These are phyloP conservation scores for Leptodirus hochenwartii DNA, from an alignment of 2,888 invertebrate species.

Conservation along the genomic window DNA sequence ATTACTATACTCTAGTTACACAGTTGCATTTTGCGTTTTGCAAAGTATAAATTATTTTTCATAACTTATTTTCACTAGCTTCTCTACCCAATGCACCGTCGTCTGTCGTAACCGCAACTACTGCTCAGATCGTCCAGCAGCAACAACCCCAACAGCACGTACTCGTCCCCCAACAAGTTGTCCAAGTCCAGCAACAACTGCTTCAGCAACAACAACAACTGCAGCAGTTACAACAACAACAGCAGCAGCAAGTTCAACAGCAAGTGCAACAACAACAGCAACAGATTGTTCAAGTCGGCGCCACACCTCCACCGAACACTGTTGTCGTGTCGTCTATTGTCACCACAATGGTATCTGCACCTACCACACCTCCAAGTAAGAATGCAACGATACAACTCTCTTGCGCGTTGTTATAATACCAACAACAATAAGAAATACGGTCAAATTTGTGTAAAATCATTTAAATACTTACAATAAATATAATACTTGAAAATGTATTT, in stretches of 20 bases:
- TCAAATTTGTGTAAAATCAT: no score
- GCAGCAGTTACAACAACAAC: constrained; percentile 13
- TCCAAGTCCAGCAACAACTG: constrained; percentile 11
- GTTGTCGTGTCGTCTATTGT: background rate
- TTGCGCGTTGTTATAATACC: no score
- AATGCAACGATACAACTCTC: no score
- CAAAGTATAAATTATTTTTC: no score
- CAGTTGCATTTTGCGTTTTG: no score
- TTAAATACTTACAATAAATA: no score
- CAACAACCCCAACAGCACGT: constrained; percentile 13
- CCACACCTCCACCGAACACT: background rate
- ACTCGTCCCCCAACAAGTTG: constrained; percentile 7
- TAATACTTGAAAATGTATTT: no score
- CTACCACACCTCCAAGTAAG: constrained; percentile 22
- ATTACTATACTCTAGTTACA: no score
- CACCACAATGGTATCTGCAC: constrained; percentile 7
- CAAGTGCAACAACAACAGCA: constrained; percentile 4
- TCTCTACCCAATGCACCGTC: background rate
- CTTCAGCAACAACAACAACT: constrained; percentile 16
- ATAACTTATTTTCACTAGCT: background rate
- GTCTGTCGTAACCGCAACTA: constrained; percentile 8
- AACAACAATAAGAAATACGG: no score
- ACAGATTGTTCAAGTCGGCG: no score
- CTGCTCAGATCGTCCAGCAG: constrained; percentile 12
- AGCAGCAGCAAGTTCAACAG: constrained; percentile 8